Evolutionary conservation across 1,140 invertebrate species (phyloP), one percentile per base, ranked within the genome.

Genomic region (Platyscapa corneri): DNA sequence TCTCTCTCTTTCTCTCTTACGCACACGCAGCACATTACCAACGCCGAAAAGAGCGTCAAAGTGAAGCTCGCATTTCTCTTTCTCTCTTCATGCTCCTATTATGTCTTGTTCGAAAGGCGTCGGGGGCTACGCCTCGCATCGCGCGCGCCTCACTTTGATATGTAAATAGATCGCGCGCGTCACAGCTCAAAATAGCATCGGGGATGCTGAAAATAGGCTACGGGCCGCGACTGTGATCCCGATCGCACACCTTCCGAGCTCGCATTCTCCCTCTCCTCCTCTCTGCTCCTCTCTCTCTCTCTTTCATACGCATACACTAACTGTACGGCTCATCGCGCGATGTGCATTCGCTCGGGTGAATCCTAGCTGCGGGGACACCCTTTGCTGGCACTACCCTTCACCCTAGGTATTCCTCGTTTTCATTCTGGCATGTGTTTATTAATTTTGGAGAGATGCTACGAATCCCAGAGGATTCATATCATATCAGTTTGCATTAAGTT

Each of bases 321-420:
- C 80, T 85, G 78, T 42, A 56, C 64, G 78, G 37, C 2, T 32
- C 74, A 60, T 80, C 80, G 60, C 78, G 56, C 91, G 89, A 93
- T 93, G 92, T 93, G 92, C 92, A 93, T 92, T 90, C 92, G 90
- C 92, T 90, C 87, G 88, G 91, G 84, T 89, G 92, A 92, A 42
- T 42, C 37, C 39, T n/a, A 23, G 37, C 37, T 74, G 42, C 37
- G 20, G 70, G 37, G 37, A 37, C 70, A 42, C 39, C 70, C 70
- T 74, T 74, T n/a, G 37, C 34, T 42, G 20, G 27, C 34, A 32
- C 10, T 20, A 74, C 20, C 70, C 30, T 42, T 74, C 70, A 14
- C 27, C 70, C 70, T 42, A 42, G 37, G 70, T 42, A 18, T 74
- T 42, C 70, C 1, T 3, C 37, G 37, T 14, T n/a, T 12, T 42